A percentile compares a stretch with the other conserved stretches of the same genome.
Evolutionary conservation across 2,113 vertebrate genomes (phyloP).

Genomic region (Pyxicephalus adspersus): DNA sequence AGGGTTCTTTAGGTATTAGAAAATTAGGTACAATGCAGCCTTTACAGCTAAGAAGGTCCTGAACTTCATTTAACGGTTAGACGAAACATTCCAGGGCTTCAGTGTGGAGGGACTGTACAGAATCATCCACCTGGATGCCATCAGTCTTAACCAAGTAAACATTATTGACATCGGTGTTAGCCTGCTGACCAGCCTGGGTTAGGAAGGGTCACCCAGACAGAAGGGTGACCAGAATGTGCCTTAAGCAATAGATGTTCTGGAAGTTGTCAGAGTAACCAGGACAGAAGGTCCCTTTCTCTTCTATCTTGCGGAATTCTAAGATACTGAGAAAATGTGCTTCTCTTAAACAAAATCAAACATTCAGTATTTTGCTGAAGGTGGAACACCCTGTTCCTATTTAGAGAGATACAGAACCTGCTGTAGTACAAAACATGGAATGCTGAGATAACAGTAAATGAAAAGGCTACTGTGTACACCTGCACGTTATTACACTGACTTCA

Average conservation of each 20-base stretch:
- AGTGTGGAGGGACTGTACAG: constrained; percentile 49
- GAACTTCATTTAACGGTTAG: constrained; percentile 51
- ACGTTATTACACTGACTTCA: neutral
- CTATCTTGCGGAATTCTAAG: constrained; percentile 45
- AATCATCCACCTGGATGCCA: constrained; percentile 92
- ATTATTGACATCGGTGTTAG: constrained; percentile 91
- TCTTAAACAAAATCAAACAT: neutral
- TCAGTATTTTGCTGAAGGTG: neutral
- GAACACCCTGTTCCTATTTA: neutral
- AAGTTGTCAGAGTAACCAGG: constrained; percentile 89
- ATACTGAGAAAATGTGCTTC: constrained; percentile 52
- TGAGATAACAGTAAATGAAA: neutral
- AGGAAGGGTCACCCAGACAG: constrained; percentile 90
- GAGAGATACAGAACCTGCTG: neutral
- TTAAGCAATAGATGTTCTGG: constrained; percentile 88
- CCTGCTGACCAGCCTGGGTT: constrained; percentile 92
- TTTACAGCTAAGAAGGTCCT: constrained; percentile 4
- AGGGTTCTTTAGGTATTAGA: neutral
- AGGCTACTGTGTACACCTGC: constrained; percentile 10
- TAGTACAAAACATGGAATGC: neutral
- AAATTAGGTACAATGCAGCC: constrained; percentile 19
- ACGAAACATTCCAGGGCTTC: constrained; percentile 59
- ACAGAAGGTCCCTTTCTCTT: constrained; percentile 73
- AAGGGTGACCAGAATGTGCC: constrained; percentile 88
- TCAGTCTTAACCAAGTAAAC: constrained; percentile 97